A percentile compares a stretch with the other conserved stretches of the same genome.
Conservation (phyloP, 2,113 vertebrate genomes). For the Elgaria multicarinata region DNA sequence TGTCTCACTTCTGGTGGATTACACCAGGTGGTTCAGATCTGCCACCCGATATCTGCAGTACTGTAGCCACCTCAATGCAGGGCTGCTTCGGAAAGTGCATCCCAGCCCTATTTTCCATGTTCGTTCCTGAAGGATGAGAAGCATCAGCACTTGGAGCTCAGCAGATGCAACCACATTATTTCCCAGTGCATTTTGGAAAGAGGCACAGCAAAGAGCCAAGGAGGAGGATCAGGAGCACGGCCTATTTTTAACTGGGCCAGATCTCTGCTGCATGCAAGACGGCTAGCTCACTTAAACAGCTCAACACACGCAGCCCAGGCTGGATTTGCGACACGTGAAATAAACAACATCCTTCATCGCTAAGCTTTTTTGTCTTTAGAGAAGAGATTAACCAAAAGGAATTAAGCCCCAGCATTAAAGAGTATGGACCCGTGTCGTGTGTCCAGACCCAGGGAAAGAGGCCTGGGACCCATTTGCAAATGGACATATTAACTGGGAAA, state of each 20-base stretch:
- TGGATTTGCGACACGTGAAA: not conserved
- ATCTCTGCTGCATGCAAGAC: not conserved
- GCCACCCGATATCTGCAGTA: not conserved
- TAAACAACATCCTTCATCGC: not conserved
- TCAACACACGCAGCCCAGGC: not conserved
- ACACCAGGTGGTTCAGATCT: not conserved
- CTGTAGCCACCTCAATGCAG: not conserved
- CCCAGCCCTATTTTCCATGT: not conserved
- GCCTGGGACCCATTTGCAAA: not conserved
- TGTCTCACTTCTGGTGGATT: not conserved
- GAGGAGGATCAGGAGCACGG: constrained; percentile 4
- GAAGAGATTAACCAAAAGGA: not conserved
- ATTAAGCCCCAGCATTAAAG: not conserved
- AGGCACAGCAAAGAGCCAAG: not conserved
- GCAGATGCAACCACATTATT: not conserved
- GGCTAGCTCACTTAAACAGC: constrained; percentile 1
- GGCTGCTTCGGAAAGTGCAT: too few relatives aligned
- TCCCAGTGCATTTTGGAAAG: not conserved
- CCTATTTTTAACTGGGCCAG: constrained; percentile 31
- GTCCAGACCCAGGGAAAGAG: not conserved
- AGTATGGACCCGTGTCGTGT: not conserved
- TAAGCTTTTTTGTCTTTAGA: not conserved
- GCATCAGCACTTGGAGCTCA: not conserved
- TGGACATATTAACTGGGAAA: not conserved
- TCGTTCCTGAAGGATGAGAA: not conserved